Evolutionary conservation across 1,140 invertebrate species (phyloP).

Genomic region (Drosophila miranda): DNA sequence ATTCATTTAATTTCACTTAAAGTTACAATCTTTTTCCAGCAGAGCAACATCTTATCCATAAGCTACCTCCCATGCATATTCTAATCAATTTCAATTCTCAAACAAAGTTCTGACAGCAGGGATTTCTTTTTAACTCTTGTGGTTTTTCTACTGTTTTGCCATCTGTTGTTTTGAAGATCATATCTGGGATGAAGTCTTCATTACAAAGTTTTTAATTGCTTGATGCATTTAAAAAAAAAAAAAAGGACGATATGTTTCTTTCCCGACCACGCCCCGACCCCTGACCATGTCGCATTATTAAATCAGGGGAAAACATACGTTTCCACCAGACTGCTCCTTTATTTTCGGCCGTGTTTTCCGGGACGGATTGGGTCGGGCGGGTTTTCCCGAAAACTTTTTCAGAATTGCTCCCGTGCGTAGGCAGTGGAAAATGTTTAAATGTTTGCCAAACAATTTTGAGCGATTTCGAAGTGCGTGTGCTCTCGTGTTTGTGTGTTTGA

Average conservation of each 20-base stretch:
- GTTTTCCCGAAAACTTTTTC: conserved; percentile 6
- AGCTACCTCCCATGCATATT: too few species aligned
- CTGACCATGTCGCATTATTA: not conserved
- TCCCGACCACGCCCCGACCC: conserved; percentile 26
- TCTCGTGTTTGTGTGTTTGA: conserved; percentile 6
- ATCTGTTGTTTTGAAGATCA: too few species aligned
- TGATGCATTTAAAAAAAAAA: not conserved
- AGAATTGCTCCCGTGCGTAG: conserved; percentile 25
- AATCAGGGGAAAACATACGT: not conserved
- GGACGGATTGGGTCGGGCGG: not conserved
- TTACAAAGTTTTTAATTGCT: conserved; percentile 9
- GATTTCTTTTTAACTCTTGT: too few species aligned
- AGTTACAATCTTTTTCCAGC: too few species aligned
- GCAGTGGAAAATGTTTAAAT: conserved; percentile 37
- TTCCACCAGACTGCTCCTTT: not conserved
- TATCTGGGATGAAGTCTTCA: not conserved
- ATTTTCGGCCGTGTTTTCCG: not conserved
- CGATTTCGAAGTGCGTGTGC: conserved; percentile 50
- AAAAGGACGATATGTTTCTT: not conserved
- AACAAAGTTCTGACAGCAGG: too few species aligned
- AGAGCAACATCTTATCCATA: too few species aligned
- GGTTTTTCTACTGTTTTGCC: too few species aligned
- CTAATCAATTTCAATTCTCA: too few species aligned
- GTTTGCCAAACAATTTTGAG: conserved; percentile 66
- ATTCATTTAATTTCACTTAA: too few species aligned